A percentile compares a stretch with the other conserved stretches of the same genome.
Conservation (phyloP, 2,888 invertebrate species). For the Acrobasis suavella region DNA sequence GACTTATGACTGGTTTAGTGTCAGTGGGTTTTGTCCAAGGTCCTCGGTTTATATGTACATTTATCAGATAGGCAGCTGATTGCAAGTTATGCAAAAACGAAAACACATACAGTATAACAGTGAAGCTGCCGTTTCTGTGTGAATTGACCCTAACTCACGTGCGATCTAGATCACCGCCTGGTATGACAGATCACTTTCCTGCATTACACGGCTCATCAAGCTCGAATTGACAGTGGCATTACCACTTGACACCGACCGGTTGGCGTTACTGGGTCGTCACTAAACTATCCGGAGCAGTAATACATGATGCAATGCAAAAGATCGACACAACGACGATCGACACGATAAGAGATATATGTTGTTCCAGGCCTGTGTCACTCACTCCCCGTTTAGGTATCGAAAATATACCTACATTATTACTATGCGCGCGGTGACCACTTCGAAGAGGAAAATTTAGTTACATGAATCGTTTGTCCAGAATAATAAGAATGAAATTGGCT, state of each 20-base stretch:
- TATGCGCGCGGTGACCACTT: too few relatives aligned
- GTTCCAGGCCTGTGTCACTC: too few relatives aligned
- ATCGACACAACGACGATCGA: too few relatives aligned
- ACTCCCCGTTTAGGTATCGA: too few relatives aligned
- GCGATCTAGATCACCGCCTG: background rate
- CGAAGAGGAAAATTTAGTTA: too few relatives aligned
- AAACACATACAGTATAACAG: too few relatives aligned
- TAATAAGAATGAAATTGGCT: too few relatives aligned
- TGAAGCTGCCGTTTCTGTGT: background rate
- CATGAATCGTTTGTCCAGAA: too few relatives aligned
- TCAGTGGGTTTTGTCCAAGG: background rate
- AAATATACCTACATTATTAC: too few relatives aligned
- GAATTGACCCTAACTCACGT: background rate
- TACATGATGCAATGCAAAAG: background rate
- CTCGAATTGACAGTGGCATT: background rate
- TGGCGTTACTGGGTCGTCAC: background rate
- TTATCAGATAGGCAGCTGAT: background rate
- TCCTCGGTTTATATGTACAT: background rate
- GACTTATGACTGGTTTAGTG: background rate
- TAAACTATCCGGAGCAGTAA: background rate
- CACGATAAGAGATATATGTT: too few relatives aligned
- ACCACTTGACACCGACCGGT: background rate
- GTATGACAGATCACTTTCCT: background rate
- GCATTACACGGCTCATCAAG: background rate
- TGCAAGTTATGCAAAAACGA: background rate